phyloP scores from a whole-genome alignment of 2,888 invertebrate genomes.

The Zaprionus bogoriensis region DNA sequence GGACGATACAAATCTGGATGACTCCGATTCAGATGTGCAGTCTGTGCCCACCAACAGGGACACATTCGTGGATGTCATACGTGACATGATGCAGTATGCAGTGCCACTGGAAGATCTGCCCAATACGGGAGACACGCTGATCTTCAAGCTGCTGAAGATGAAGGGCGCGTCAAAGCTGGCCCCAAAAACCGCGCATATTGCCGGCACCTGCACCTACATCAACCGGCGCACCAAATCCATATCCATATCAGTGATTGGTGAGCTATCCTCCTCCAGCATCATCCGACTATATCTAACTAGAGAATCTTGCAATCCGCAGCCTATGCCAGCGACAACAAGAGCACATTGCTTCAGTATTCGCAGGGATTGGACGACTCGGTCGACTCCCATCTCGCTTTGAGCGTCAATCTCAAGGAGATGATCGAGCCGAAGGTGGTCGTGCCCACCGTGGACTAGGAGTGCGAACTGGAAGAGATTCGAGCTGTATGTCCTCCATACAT shows the following conservation, averaged over 20 bases:
- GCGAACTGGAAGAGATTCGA: background rate
- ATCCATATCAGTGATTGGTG: constrained; percentile 59
- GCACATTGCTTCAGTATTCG: constrained; percentile 29
- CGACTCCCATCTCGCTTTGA: constrained; percentile 16
- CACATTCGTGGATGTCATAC: constrained; percentile 21
- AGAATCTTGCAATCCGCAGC: constrained; percentile 32
- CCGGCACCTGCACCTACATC: constrained; percentile 59
- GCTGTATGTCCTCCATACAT: background rate
- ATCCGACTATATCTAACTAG: background rate
- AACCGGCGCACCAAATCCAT: constrained; percentile 66
- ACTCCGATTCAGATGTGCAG: constrained; percentile 39
- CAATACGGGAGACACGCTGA: constrained; percentile 40
- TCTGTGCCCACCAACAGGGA: constrained; percentile 1
- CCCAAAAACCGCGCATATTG: constrained; percentile 38
- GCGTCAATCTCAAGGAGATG: constrained; percentile 43
- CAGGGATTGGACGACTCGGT: constrained; percentile 34
- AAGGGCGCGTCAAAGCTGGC: constrained; percentile 8
- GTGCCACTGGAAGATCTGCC: constrained; percentile 38
- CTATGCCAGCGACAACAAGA: background rate
- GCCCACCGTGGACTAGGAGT: constrained; percentile 32
- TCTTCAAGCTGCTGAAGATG: constrained; percentile 50
- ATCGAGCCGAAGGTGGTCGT: constrained; percentile 43
- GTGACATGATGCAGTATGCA: constrained; percentile 38
- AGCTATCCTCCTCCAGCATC: background rate
- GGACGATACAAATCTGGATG: constrained; percentile 55